A percentile compares a stretch with the other conserved stretches of the same genome.
Conservation (phyloP, 2,113 vertebrate species). For the Dasyurus viverrinus region DNA sequence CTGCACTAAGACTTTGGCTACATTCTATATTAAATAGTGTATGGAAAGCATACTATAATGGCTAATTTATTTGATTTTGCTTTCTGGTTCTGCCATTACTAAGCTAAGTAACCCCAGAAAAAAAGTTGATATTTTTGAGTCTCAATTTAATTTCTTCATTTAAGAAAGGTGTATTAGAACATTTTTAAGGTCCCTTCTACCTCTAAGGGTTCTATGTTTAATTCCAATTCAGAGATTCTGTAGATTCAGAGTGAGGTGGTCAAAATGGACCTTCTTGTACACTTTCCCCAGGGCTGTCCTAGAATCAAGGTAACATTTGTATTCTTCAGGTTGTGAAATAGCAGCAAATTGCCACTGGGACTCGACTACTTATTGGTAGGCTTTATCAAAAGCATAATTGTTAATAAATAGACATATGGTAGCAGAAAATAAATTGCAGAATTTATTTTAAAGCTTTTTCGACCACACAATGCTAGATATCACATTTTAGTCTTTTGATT, state of each 20-base stretch:
- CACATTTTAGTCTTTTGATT: conserved; percentile 47
- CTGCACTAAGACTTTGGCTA: neutral
- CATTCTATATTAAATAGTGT: neutral
- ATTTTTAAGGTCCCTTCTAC: neutral
- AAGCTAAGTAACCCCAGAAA: neutral
- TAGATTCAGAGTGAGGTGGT: neutral
- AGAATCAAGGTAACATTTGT: neutral
- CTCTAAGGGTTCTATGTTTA: neutral
- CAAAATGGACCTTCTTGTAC: neutral
- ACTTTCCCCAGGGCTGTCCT: neutral
- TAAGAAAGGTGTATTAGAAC: neutral
- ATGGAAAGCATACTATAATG: neutral
- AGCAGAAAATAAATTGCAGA: neutral
- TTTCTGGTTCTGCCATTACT: neutral
- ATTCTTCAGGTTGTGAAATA: neutral
- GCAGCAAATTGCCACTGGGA: neutral
- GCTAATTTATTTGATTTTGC: neutral
- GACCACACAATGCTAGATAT: neutral
- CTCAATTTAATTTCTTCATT: neutral
- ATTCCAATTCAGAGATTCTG: neutral
- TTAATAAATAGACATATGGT: neutral
- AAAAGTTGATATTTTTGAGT: neutral
- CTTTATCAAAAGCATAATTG: neutral
- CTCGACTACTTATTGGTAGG: neutral
- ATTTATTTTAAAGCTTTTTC: neutral